These are phyloP conservation scores for Cyclophora albipunctata DNA, from an alignment of 2,888 invertebrate genomes.

Conservation along the genomic window DNA sequence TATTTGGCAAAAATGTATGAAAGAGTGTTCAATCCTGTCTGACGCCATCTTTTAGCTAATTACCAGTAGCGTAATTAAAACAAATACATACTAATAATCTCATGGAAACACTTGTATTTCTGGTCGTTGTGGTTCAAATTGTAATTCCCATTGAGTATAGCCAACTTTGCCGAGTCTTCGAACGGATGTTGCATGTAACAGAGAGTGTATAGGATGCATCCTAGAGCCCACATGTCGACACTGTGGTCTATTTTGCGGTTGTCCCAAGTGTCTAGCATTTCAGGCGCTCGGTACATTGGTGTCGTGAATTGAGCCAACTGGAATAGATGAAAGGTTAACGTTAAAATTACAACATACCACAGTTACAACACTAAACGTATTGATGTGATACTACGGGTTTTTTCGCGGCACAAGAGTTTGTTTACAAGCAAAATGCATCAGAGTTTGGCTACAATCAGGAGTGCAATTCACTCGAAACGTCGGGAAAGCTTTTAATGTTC, in stretches of 20 bases:
- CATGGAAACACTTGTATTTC: constrained; percentile 89
- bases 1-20: too few relatives aligned
- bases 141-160: constrained; percentile 97
- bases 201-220: constrained; percentile 93
- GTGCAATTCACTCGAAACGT: too few relatives aligned
- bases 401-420: too few relatives aligned
- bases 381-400: too few relatives aligned
- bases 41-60: too few relatives aligned
- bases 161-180: constrained; percentile 95
- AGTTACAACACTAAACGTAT: too few relatives aligned
- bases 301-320: constrained; percentile 87
- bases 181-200: constrained; percentile 97
- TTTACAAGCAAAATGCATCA: background rate
- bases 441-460: too few relatives aligned
- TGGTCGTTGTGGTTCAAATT: constrained; percentile 87
- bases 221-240: constrained; percentile 97
- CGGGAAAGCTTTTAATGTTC: too few relatives aligned
- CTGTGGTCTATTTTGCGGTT: constrained; percentile 94
- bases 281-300: constrained; percentile 98
- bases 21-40: too few relatives aligned
- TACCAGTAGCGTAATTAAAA: background rate
- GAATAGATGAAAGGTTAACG: constrained; percentile 27
- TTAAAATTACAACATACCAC: background rate
- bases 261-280: constrained; percentile 98
- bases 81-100: constrained; percentile 85